Base-by-base conservation (phyloP, 2,888 invertebrate genomes). In the Coelogynopora nodosa region DNA sequence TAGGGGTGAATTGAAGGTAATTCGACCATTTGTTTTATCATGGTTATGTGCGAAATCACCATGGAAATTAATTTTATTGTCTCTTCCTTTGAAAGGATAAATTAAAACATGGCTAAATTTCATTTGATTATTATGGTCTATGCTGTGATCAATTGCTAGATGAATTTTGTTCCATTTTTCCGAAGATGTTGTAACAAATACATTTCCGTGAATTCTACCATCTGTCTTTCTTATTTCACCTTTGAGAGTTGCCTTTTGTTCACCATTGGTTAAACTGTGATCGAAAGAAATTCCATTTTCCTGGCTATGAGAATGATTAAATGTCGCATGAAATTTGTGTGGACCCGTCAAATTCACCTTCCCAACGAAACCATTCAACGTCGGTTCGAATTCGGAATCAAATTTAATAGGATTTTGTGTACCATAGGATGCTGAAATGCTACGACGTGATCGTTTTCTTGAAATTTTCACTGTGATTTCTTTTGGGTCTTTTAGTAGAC, bases 71-170 rank as follows among this genome's bases (percentile, higher is more conserved):
- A 74, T 13, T 26, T 26, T 74, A n/a, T 74, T 74, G 27, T 74
- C 74, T 74, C 23, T 23, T 23, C 23, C 23, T 23, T 74, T 26
- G 27, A n/a, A 23, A 5, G 5, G 10, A 74, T 74, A 74, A 74
- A 26, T 74, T 26, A 74, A 26, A 5, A 2, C 5, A 26, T 74
- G 74, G 27, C 23, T 26, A 23, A 74, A 74, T 74, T 74, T 74
- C 2, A 74, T 2, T 2, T 26, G 18, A n/a, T 74, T 26, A 13
- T 74, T 26, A 13, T 5, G 18, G 23, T 74, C 5, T 18, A 49
- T 74, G 5, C 2, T 82, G 30, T 82, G 82, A 28, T 82, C 27
- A 2, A 82, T 82, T 82, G 27, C 27, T 10, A 82, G 82, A 82
- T 82, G 82, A 5, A 82, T 29, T 13, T 13, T 82, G 2, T 82